These are phyloP conservation scores for Porites australiensis DNA, from an alignment of 64 coral and sea anemone genomes.

Conservation along the genomic window DNA sequence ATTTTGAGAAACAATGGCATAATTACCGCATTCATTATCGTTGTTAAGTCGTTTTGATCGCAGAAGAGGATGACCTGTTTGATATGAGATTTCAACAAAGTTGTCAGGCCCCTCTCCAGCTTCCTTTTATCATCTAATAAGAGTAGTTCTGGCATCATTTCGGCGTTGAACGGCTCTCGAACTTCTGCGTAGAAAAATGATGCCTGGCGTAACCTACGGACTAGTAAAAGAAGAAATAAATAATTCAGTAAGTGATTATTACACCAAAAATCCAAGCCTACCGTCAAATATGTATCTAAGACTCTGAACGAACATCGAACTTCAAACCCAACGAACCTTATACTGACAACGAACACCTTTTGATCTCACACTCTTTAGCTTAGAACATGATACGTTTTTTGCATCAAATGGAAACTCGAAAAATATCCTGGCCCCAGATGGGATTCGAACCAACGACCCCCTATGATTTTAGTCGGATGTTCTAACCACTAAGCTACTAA, in stretches of 20 bases:
- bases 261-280: too few species aligned
- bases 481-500: too few species aligned
- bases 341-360: too few species aligned
- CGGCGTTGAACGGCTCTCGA: conserved; percentile 39
- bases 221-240: neutral
- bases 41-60: conserved; percentile 55
- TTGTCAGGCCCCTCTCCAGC: neutral
- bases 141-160: conserved; percentile 60
- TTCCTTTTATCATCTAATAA: conserved; percentile 18
- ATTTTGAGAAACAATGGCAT: neutral
- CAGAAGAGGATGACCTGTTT: conserved; percentile 61
- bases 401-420: too few species aligned
- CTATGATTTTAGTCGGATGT: too few species aligned
- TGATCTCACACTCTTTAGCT: too few species aligned
- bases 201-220: conserved; percentile 9
- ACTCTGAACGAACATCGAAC: too few species aligned
- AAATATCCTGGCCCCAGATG: too few species aligned
- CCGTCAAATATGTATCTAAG: too few species aligned
- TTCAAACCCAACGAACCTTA: too few species aligned
- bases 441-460: too few species aligned
- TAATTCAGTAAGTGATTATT: neutral
- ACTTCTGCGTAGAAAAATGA: conserved; percentile 42
- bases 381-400: too few species aligned
- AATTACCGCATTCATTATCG: conserved; percentile 64
- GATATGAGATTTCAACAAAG: conserved; percentile 44